Evolutionary conservation across 2,797 vertebrate genomes (phyloP), one percentile per base, ranked within the genome.

Genomic region (Myotis planiceps): DNA sequence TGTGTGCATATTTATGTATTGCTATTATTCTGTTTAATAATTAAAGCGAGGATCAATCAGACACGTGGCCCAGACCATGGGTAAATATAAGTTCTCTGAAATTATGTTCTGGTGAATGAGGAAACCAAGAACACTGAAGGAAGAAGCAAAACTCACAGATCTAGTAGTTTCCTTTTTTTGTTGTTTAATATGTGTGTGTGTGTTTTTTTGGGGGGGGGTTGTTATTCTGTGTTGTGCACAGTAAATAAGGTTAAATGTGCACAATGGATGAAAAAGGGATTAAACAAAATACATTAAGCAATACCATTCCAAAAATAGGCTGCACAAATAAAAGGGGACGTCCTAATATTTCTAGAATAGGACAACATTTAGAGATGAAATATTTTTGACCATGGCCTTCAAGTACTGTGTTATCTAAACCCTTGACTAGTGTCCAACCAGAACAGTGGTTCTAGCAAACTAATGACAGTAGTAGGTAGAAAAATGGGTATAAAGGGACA

Each of bases 41-140:
- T 86, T 80, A 84, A 86, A 85, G 58, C 75, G 82, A 92, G 90
- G 51, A 79, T 91, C 60, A 84, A 27, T 81, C 37, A 94, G 79
- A 92, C 19, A 75, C 6, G 69, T 94, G 78, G 23, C 10, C 34
- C 74, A 80, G 37, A 89, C 53, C 2, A 69, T 69, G n/a, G 29
- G 9, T 82, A 94, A 87, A 89, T 68, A 68, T 29, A 86, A 88
- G n/a, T 49, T 72, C 66, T 95, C n/a, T 78, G 68, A 92, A 92
- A 85, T 2, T 84, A 66, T 85, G 34, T 86, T 88, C 47, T 75
- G 27, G 71, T 76, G 27, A 92, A 72, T 63, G 76, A 95, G 32
- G 51, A 84, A 84, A 78, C n/a, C 58, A 79, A 94, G 58, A 83
- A 91, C 16, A 58, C 51, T n/a, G 23, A 88, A 60, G 51, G 39